Base-by-base conservation (phyloP, 2,113 vertebrate genomes). In the Chitala chitala region DNA sequence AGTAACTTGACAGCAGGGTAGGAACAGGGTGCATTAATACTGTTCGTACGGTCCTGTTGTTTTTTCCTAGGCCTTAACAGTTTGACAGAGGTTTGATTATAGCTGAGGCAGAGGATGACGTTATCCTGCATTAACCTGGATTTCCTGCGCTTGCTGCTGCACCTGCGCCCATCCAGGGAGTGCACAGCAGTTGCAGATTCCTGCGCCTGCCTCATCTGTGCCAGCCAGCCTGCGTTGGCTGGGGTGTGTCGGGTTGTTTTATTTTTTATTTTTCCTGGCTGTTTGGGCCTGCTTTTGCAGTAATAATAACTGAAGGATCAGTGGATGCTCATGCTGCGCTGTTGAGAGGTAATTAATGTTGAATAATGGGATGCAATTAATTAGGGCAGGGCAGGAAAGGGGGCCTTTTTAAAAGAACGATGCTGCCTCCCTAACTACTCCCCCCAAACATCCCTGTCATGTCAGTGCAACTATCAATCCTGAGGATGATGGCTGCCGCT, bases 361-460 rank as follows among this genome's bases (percentile, higher is more conserved):
- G 71, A 59, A 59, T 73, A 73, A 73, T 73, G 26, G 71, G 58
- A 50, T 36, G 71, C 56, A 73, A 73, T 73, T 73, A 73, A 73
- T 73, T 73, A 73, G 58, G 42, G 56, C 29, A 33, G 56, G 71
- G 71, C 42, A 50, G 71, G 63, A 48, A 50, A 72, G 70, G 42
- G 66, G 56, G 71, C 29, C 44, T 73, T 73, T 46, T 63, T 40
- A 48, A 17, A 50, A 31, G 31, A 29, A 51, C 10, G 40, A 1
- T 56, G 40, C 44, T 42, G 64, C 55, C 42, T 61, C 42, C 68
- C 44, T 56, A 69, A 33, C 13, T 20, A 17, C 46, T 20, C 46
- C 46, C 17, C 15, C 44, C 44, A 44, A n/a, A n/a, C n/a, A n/a
- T n/a, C n/a, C n/a, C n/a, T n/a, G n/a, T n/a, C 66, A 40, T 1